A percentile compares a stretch with the other conserved stretches of the same genome.
phyloP scores from a whole-genome alignment of 2,113 vertebrate species.

The Stegastes partitus region DNA sequence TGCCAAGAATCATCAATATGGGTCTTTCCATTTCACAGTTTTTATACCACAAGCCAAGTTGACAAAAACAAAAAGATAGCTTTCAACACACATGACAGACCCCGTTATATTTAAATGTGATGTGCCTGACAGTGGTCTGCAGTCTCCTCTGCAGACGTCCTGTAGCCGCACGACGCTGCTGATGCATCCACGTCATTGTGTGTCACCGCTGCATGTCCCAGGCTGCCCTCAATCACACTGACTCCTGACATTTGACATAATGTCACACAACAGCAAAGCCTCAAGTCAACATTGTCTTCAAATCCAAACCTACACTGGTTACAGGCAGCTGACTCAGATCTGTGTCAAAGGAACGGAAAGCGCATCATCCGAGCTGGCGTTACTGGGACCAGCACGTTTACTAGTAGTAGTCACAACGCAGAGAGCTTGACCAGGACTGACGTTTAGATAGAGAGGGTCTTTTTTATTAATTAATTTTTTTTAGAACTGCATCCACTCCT shows the following conservation, averaged over 20 bases:
- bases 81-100: too few relatives aligned
- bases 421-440: not conserved
- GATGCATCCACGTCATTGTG: not conserved
- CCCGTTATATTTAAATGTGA: too few relatives aligned
- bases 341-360: not conserved
- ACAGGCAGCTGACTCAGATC: not conserved
- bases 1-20: too few relatives aligned
- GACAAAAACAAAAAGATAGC: not conserved
- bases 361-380: not conserved
- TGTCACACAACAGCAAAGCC: constrained; percentile 37
- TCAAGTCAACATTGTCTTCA: constrained; percentile 34
- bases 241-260: constrained; percentile 57
- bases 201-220: constrained; percentile 4
- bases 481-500: constrained; percentile 7
- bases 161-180: not conserved
- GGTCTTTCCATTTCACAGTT: too few relatives aligned
- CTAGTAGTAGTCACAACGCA: not conserved
- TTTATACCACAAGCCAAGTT: not conserved
- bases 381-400: constrained; percentile 8
- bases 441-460: not conserved
- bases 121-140: not conserved
- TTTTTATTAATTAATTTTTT: not conserved
- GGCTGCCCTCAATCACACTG: constrained; percentile 15
- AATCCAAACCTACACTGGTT: constrained; percentile 1
- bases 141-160: not conserved